phyloP scores from a whole-genome alignment of 2,797 vertebrate genomes.

The Gila robusta region DNA sequence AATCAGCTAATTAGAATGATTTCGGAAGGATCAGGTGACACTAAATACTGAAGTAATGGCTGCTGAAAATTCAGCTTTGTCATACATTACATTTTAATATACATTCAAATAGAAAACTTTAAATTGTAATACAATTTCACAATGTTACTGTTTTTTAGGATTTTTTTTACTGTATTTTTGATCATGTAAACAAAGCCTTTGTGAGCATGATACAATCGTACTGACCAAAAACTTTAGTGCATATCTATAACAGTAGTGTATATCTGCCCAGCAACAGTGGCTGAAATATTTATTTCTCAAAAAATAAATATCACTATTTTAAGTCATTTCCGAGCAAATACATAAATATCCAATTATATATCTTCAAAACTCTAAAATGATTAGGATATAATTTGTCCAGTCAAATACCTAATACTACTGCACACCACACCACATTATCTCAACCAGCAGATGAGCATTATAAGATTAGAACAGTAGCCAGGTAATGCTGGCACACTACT shows the following conservation, averaged over 20 bases:
- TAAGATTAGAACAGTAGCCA: conserved; percentile 20
- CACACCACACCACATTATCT: not conserved
- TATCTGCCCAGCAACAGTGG: not conserved
- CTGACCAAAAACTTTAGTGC: too few relatives aligned
- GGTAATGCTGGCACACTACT: conserved; percentile 2
- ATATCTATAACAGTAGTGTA: not conserved
- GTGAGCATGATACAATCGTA: not conserved
- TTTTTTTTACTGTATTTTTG: not conserved
- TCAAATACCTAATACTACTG: not conserved
- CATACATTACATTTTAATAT: not conserved
- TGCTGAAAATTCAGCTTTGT: not conserved
- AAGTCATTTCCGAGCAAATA: not conserved
- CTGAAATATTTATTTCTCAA: not conserved
- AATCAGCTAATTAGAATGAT: not conserved
- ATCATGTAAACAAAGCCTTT: not conserved
- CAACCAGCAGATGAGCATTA: conserved; percentile 5
- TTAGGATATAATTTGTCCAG: not conserved
- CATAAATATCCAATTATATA: not conserved
- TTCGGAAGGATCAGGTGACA: not conserved
- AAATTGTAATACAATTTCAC: not conserved
- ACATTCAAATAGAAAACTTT: not conserved
- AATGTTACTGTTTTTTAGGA: not conserved
- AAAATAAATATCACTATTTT: not conserved
- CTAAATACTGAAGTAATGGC: not conserved
- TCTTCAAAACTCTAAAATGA: not conserved